Evolutionary conservation across 2,113 vertebrate species (phyloP), one percentile per base, ranked within the genome.

Genomic region (Rhineura floridana): DNA sequence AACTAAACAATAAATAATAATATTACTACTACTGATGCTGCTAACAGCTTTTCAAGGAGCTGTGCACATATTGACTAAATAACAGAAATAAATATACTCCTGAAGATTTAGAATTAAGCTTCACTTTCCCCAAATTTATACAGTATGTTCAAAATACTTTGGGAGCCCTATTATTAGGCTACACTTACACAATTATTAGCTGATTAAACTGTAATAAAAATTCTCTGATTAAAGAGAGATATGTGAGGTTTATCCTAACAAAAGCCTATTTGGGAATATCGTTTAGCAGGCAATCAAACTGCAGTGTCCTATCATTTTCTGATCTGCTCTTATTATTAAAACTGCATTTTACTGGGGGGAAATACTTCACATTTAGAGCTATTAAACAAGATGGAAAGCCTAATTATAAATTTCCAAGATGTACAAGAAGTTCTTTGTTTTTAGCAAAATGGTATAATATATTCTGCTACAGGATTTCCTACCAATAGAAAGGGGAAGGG

Each of bases 221-320:
- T 21, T 88, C 52, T 78, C 77, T 87, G 83, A 50, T 88, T 85
- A 84, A 92, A 88, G 28, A 86, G 17, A 77, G 8, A 39, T 11
- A 89, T 75, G 89, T 85, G 46, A 75, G 69, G 59, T 6, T 72
- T 62, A 83, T 21, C 23, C 25, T 84, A 67, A 15, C 19, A 36
- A 88, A 90, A 73, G 69, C 9, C 19, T 79, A 81, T 19, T 82
- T 3, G 39, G 76, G 48, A 0, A 1, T 42, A 17, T 0, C 90
- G 62, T 91, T 88, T 46, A 89, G 59, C 6, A 81, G 59, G 83
- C 28, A 59, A 1, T 0, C 0, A 86, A 86, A 42, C 86, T 89
- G 82, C 9, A 91, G 87, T 67, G 23, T 13, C 63, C 86, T 0
- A 2, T 19, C 42, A 13, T 85, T 9, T 28, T 93, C 77, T 84